A percentile compares a stretch with the other conserved stretches of the same genome.
phyloP scores from a whole-genome alignment of 2,113 vertebrate genomes.

The Athene cunicularia region DNA sequence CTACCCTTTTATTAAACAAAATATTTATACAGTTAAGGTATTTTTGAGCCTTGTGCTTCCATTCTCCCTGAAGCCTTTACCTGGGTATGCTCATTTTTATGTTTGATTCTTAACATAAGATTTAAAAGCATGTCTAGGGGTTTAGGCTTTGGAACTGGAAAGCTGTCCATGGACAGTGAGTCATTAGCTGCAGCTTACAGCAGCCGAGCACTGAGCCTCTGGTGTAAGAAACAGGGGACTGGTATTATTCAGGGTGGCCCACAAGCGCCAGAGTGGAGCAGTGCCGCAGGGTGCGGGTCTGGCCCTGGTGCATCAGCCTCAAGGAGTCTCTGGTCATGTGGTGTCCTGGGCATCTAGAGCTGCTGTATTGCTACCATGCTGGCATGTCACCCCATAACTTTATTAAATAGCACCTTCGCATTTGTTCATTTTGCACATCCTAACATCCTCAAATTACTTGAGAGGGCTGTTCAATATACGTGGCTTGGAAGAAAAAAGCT shows the following conservation, averaged over 20 bases:
- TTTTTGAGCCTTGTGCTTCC: neutral
- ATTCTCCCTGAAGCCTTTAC: neutral
- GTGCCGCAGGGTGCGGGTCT: neutral
- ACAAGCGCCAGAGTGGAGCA: rapidly evolving
- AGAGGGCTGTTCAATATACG: neutral
- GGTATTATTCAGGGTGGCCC: neutral
- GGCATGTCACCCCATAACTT: neutral
- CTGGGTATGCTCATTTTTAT: neutral
- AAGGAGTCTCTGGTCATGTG: neutral
- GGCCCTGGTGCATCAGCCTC: neutral
- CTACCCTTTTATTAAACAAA: neutral
- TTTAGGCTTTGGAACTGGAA: neutral
- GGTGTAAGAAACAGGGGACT: neutral
- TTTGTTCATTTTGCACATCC: neutral
- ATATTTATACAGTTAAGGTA: neutral
- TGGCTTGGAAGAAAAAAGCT: neutral
- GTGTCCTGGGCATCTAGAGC: neutral
- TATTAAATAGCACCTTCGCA: neutral
- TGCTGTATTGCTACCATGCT: neutral
- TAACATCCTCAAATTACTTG: neutral
- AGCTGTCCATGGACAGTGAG: neutral
- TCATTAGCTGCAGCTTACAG: neutral
- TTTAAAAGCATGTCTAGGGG: neutral
- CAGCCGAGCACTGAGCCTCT: neutral
- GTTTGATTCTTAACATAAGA: neutral